Evolutionary conservation across 1,140 invertebrate genomes (phyloP).

Genomic region (Achroia grisella): DNA sequence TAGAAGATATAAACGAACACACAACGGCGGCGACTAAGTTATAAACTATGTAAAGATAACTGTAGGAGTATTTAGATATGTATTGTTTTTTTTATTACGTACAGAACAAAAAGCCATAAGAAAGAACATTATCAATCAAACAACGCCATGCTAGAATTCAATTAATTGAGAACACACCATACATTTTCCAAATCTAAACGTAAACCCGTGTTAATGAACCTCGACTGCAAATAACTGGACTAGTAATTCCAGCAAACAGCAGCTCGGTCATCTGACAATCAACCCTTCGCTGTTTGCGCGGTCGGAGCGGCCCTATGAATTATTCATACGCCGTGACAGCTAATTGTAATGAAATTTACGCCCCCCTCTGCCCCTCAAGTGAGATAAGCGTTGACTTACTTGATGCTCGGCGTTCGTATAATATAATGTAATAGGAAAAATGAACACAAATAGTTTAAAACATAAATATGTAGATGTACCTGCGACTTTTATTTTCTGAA

Average conservation of each 20-base stretch:
- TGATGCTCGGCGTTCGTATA: not conserved
- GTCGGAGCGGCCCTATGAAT: slow-evolving; percentile 44
- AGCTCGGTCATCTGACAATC: slow-evolving; percentile 42
- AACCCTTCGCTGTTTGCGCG: slow-evolving; percentile 62
- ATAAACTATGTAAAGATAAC: too few species aligned
- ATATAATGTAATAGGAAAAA: too few species aligned
- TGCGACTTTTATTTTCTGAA: too few species aligned
- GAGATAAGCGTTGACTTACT: slow-evolving; percentile 3
- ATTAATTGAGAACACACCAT: slow-evolving; percentile 9
- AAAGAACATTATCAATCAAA: too few species aligned
- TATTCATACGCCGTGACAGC: slow-evolving; percentile 56
- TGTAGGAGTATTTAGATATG: too few species aligned
- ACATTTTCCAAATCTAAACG: slow-evolving; percentile 32
- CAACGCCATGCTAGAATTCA: too few species aligned
- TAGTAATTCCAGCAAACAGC: slow-evolving; percentile 49
- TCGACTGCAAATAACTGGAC: slow-evolving; percentile 33
- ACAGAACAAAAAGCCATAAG: too few species aligned
- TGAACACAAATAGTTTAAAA: too few species aligned
- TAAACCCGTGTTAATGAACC: slow-evolving; percentile 36
- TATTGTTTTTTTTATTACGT: too few species aligned
- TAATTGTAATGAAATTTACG: slow-evolving; percentile 72
- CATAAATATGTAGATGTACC: too few species aligned
- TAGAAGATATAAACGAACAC: too few species aligned
- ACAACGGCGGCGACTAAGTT: too few species aligned
- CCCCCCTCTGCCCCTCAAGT: slow-evolving; percentile 16